These are phyloP conservation scores for Timandra comae DNA, from an alignment of 2,888 invertebrate species.

Conservation along the genomic window DNA sequence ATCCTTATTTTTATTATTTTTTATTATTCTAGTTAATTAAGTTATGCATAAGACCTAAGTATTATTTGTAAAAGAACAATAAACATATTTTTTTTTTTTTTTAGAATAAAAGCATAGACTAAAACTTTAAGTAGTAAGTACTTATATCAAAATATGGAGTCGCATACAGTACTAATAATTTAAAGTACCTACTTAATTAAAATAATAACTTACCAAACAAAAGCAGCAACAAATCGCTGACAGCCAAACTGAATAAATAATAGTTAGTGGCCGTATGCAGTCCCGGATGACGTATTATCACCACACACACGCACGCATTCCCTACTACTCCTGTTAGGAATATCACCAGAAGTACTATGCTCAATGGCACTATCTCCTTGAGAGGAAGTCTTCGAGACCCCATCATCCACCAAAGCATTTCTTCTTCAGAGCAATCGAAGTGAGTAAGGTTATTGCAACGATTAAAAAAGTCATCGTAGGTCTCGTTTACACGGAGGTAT, in stretches of 20 bases:
- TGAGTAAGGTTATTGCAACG: slow-evolving; percentile 65
- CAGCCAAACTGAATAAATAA: slow-evolving; percentile 91
- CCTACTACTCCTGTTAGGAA: slow-evolving; percentile 91
- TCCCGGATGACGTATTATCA: slow-evolving; percentile 86
- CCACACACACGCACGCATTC: slow-evolving; percentile 89
- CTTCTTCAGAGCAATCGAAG: slow-evolving; percentile 78
- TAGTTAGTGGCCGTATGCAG: slow-evolving; percentile 95
- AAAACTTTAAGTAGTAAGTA: neutral
- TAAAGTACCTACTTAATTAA: too few species aligned
- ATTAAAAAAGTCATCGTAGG: slow-evolving; percentile 55
- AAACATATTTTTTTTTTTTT: too few species aligned
- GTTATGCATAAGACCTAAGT: too few species aligned
- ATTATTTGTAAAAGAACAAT: too few species aligned
- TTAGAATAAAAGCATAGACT: neutral
- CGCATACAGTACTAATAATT: too few species aligned
- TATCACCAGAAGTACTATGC: slow-evolving; percentile 84
- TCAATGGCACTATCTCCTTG: slow-evolving; percentile 77
- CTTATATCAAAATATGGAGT: too few species aligned
- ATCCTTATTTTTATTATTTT: too few species aligned
- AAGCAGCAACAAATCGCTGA: slow-evolving; percentile 89
- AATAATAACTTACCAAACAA: slow-evolving; percentile 86
- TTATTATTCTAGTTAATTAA: too few species aligned
- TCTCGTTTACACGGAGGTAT: slow-evolving; percentile 54
- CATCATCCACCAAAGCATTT: slow-evolving; percentile 75
- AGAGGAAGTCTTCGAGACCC: slow-evolving; percentile 80